Evolutionary conservation across 2,113 vertebrate species (phyloP).

Genomic region (Scartelaos histophorus): DNA sequence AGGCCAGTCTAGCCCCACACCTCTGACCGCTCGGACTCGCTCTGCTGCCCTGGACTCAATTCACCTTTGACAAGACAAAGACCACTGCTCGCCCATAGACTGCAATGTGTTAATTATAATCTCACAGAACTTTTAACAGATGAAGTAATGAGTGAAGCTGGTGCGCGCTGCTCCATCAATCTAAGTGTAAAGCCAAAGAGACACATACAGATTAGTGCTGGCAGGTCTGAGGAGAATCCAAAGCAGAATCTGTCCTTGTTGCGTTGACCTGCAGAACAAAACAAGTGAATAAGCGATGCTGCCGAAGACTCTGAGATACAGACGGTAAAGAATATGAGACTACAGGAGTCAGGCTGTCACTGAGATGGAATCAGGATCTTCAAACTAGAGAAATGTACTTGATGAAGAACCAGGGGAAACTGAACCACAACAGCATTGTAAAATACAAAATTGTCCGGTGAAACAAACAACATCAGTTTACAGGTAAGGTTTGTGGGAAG

Average conservation of each 20-base stretch:
- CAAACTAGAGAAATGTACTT: too few relatives aligned
- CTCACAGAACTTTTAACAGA: neutral
- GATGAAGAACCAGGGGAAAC: too few relatives aligned
- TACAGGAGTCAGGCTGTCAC: neutral
- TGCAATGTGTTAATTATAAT: neutral
- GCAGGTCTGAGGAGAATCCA: conserved; percentile 7
- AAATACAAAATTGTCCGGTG: too few relatives aligned
- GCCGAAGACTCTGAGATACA: conserved; percentile 16
- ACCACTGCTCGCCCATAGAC: neutral
- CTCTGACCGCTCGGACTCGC: neutral
- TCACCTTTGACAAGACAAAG: neutral
- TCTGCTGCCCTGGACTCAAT: neutral
- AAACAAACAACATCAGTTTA: too few relatives aligned
- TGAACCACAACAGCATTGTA: too few relatives aligned
- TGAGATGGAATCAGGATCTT: too few relatives aligned
- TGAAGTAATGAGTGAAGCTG: neutral
- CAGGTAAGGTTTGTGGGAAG: too few relatives aligned
- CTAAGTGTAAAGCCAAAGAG: neutral
- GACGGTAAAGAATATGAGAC: conserved; percentile 8
- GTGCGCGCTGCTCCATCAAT: conserved; percentile 1
- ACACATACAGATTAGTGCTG: conserved; percentile 7
- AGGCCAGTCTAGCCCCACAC: neutral
- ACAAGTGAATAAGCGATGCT: conserved; percentile 52
- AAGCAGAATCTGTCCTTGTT: conserved; percentile 49
- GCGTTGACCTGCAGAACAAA: conserved; percentile 44